Evolutionary conservation across 2,888 invertebrate species (phyloP).

Genomic region (Barypeithes pellucidus): DNA sequence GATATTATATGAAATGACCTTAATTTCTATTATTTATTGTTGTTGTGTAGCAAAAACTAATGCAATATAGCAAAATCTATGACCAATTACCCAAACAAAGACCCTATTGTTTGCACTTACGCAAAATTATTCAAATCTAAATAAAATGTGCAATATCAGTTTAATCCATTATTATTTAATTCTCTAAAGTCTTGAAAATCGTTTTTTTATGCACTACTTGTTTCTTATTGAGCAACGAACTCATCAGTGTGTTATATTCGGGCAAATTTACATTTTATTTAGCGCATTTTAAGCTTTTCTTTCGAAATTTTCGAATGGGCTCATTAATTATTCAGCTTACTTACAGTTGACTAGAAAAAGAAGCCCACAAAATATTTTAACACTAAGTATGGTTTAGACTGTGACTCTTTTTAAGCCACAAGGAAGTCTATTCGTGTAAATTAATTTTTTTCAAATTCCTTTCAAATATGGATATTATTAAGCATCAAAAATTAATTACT

Average conservation of each 20-base stretch:
- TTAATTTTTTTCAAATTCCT: no score
- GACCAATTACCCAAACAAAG: constrained; percentile 33
- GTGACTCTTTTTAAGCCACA: no score
- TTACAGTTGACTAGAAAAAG: no score
- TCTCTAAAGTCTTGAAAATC: constrained; percentile 22
- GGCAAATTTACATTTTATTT: background rate
- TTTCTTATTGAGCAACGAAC: constrained; percentile 25
- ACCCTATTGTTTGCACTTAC: constrained; percentile 33
- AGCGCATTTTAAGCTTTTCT: constrained; percentile 11
- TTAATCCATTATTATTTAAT: constrained; percentile 34
- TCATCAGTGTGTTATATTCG: constrained; percentile 19
- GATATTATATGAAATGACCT: background rate
- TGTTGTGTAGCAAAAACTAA: background rate
- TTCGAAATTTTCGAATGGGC: background rate
- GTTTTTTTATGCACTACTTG: constrained; percentile 39
- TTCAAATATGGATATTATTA: no score
- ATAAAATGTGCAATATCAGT: constrained; percentile 38
- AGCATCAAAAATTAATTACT: no score
- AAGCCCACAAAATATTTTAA: no score
- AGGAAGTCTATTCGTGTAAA: no score
- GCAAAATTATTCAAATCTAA: constrained; percentile 37
- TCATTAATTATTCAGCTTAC: no score
- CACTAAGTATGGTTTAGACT: no score
- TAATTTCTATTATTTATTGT: background rate
- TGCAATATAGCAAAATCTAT: constrained; percentile 24